These are phyloP conservation scores for Rhabdophis nuchalis DNA, from an alignment of 2,797 vertebrate genomes.

Conservation along the genomic window DNA sequence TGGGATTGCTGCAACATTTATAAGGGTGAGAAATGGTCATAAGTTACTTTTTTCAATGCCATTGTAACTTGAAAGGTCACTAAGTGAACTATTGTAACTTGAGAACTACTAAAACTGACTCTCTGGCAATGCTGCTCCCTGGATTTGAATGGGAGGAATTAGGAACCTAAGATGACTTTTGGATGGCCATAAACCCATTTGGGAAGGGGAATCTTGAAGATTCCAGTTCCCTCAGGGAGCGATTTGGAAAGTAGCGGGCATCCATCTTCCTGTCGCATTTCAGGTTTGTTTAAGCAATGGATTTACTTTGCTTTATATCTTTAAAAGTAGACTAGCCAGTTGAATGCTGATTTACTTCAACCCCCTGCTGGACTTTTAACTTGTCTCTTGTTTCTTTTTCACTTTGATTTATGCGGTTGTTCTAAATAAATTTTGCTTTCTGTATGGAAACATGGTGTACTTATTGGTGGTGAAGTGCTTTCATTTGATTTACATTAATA, in stretches of 20 bases:
- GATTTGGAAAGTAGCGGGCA: neutral
- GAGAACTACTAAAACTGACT: neutral
- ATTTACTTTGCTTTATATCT: neutral
- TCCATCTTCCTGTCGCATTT: neutral
- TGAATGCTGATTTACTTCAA: neutral
- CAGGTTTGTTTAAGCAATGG: neutral
- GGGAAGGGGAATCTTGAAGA: neutral
- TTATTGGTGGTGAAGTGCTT: neutral
- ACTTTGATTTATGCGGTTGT: neutral
- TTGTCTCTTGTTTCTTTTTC: neutral
- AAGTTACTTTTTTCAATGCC: neutral
- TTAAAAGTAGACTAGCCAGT: neutral
- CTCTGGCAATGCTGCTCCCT: neutral
- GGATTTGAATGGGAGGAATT: neutral
- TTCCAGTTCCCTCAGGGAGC: neutral
- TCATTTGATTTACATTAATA: neutral
- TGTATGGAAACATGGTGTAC: neutral
- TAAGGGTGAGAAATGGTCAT: too few relatives aligned
- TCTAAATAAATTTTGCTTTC: neutral
- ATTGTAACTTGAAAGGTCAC: neutral
- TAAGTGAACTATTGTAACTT: neutral
- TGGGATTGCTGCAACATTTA: neutral
- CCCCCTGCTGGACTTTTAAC: neutral
- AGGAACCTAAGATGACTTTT: neutral
- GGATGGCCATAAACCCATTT: neutral